These are phyloP conservation scores for Drosophila mulleri DNA, from an alignment of 2,888 invertebrate species.

Conservation along the genomic window DNA sequence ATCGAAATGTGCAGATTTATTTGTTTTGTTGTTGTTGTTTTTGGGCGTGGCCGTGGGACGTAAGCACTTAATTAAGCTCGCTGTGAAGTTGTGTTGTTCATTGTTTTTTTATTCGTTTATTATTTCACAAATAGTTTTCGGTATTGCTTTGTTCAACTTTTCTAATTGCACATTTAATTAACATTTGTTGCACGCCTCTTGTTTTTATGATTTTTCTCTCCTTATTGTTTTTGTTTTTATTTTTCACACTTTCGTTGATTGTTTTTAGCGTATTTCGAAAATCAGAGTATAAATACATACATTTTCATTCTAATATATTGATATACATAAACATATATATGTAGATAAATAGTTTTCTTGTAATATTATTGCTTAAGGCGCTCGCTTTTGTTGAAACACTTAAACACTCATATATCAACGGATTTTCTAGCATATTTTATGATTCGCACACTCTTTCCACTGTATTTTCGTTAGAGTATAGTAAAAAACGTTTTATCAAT, in stretches of 20 bases:
- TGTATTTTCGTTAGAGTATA: not conserved
- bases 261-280: constrained; percentile 54
- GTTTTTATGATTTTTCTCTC: not conserved
- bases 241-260: constrained; percentile 51
- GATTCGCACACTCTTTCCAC: constrained; percentile 3
- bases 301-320: constrained; percentile 20
- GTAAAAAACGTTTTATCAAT: not conserved
- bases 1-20: constrained; percentile 17
- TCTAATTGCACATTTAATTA: constrained; percentile 76
- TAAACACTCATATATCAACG: constrained; percentile 20
- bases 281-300: constrained; percentile 26
- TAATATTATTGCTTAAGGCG: constrained; percentile 39
- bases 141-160: constrained; percentile 54
- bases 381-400: constrained; percentile 31
- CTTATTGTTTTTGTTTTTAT: constrained; percentile 13
- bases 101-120: constrained; percentile 16
- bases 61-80: constrained; percentile 52
- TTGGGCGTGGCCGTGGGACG: constrained; percentile 23
- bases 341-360: not conserved
- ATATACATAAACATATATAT: constrained; percentile 8
- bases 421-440: constrained; percentile 25
- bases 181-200: constrained; percentile 57
- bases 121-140: constrained; percentile 26
- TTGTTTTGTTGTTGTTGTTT: constrained; percentile 4
- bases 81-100: constrained; percentile 16